These are phyloP conservation scores for Taurulus bubalis DNA, from an alignment of 2,113 vertebrate species.

Conservation along the genomic window DNA sequence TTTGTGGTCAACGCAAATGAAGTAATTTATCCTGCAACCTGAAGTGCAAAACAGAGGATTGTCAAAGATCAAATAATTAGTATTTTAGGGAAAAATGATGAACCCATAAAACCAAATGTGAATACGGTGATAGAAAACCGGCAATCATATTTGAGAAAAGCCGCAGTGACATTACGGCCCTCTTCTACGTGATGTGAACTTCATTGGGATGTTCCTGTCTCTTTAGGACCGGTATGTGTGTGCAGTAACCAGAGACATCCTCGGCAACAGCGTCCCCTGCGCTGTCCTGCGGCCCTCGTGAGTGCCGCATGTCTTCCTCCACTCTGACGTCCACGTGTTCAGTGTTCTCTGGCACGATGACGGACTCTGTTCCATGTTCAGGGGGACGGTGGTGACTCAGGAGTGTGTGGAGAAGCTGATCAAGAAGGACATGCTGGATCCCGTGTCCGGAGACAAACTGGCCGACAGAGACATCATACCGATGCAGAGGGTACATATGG, in stretches of 20 bases:
- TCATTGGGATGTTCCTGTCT: not conserved
- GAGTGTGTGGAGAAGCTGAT: conserved; percentile 93
- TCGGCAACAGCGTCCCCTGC: conserved; percentile 91
- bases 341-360: not conserved
- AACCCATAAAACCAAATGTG: not conserved
- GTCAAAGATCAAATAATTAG: too few species aligned
- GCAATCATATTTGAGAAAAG: too few species aligned
- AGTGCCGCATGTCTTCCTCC: conserved; percentile 63
- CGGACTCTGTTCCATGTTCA: conserved; percentile 21
- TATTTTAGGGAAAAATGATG: not conserved
- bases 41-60: not conserved
- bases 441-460: conserved; percentile 85
- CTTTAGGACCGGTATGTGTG: conserved; percentile 89
- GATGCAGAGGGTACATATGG: conserved; percentile 84
- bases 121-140: not conserved
- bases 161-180: not conserved
- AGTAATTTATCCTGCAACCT: not conserved
- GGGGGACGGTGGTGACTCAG: conserved; percentile 89
- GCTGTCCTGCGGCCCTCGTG: conserved; percentile 90
- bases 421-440: conserved; percentile 91
- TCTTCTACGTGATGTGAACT: not conserved
- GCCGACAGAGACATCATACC: conserved; percentile 88
- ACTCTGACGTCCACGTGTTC: not conserved
- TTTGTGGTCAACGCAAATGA: not conserved
- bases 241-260: conserved; percentile 89